Evolutionary conservation across 2,888 invertebrate genomes (phyloP).

Genomic region (Ophion obscuratus): DNA sequence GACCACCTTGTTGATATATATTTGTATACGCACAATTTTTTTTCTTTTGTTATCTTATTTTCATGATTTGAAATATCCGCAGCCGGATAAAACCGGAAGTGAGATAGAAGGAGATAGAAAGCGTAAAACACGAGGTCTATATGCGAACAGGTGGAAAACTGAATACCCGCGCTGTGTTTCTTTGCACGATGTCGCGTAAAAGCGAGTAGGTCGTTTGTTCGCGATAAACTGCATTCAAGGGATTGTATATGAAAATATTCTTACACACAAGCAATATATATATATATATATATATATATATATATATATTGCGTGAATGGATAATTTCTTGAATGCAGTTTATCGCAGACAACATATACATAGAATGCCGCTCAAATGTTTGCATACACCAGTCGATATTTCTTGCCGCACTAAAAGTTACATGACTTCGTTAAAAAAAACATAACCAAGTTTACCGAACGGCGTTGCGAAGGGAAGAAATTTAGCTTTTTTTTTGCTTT

Average conservation of each 20-base stretch:
- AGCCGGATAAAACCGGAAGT: background rate
- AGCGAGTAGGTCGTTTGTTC: conserved; percentile 32
- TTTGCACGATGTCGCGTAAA: conserved; percentile 20
- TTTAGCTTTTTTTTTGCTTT: no score
- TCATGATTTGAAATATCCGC: conserved; percentile 45
- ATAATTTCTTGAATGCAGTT: no score
- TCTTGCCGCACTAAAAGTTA: no score
- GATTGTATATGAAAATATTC: background rate
- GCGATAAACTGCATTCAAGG: conserved; percentile 18
- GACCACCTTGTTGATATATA: no score
- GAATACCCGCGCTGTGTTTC: conserved; percentile 13
- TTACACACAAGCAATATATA: background rate
- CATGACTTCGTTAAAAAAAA: no score
- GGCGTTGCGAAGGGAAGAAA: no score
- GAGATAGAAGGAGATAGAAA: background rate
- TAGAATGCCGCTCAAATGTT: no score
- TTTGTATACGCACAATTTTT: background rate
- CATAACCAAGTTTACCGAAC: no score
- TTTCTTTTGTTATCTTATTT: conserved; percentile 45
- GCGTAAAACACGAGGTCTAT: conserved; percentile 35
- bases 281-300: background rate
- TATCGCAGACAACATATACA: no score
- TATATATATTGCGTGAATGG: no score
- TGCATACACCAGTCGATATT: no score
- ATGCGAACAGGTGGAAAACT: conserved; percentile 37